phyloP scores from a whole-genome alignment of 2,888 invertebrate genomes.

The Hypsopygia costalis region DNA sequence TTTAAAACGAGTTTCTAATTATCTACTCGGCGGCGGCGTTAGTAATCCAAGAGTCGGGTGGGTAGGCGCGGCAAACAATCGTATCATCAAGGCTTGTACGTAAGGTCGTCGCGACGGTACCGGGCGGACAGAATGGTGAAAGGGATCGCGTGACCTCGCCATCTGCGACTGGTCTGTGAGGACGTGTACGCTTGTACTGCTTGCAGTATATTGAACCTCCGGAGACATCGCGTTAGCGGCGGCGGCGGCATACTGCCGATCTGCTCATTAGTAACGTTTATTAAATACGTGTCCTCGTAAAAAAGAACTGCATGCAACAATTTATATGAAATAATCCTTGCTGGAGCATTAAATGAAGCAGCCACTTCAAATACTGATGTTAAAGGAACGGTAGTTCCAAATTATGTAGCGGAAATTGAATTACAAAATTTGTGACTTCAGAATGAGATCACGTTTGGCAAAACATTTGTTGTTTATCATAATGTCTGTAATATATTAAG shows the following conservation, averaged over 20 bases:
- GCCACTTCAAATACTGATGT: too few species aligned
- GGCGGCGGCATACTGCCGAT: slow-evolving; percentile 10
- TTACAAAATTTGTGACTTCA: too few species aligned
- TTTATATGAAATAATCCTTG: too few species aligned
- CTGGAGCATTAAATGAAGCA: too few species aligned
- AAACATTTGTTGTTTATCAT: too few species aligned
- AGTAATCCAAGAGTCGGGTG: background rate
- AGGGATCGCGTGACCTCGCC: slow-evolving; percentile 68
- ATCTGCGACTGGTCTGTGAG: slow-evolving; percentile 44
- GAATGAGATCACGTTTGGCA: background rate
- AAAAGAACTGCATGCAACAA: too few species aligned
- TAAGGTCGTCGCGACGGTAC: slow-evolving; percentile 54
- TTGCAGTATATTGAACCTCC: slow-evolving; percentile 50
- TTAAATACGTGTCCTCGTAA: too few species aligned
- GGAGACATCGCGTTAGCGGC: slow-evolving; percentile 26
- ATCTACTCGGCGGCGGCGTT: background rate
- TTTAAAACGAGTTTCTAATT: slow-evolving; percentile 7
- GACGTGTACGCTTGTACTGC: slow-evolving; percentile 27
- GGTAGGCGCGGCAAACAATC: slow-evolving; percentile 46
- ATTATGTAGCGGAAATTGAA: too few species aligned
- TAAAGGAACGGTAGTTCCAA: too few species aligned
- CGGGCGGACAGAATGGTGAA: slow-evolving; percentile 67
- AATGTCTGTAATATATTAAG: slow-evolving; percentile 7
- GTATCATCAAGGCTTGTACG: slow-evolving; percentile 56
- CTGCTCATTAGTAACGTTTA: too few species aligned